Evolutionary conservation across 92 coral and sea anemone genomes (phyloP), one percentile per base, ranked within the genome.

Genomic region (Zoanthus gigantus): DNA sequence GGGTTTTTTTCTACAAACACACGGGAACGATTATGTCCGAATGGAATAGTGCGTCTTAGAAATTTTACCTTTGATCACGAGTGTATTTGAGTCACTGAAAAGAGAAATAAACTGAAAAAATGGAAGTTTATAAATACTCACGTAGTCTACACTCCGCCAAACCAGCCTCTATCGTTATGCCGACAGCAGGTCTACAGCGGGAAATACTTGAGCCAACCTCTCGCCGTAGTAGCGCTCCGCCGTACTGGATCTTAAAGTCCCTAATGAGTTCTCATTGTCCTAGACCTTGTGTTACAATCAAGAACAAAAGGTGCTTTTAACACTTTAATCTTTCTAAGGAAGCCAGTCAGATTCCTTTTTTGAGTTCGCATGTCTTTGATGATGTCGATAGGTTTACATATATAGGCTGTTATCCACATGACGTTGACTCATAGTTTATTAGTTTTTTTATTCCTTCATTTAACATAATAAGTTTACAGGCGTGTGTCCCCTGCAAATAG

Each of bases 211-310:
- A 18, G 18, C n/a, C 88, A n/a, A 72, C 83, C 79, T 66, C 63
- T 30, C 83, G 88, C 88, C 88, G 88, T 85, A 85, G 88, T 85
- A 85, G 52, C 75, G 83, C 50, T 37, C 47, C 44, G 83, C 88
- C 88, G 88, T 85, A 85, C 44, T 67, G 83, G 44, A 84, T 84
- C 80, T 72, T 84, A 72, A 72, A 48, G 67, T 84, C 88, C 63
- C 88, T 84, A 84, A 23, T 23, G 23, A 23, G 23, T 23, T 23
- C 23, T 23, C 23, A 23, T 23, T 23, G 23, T 23, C 23, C 23
- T 23, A 23, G 23, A 23, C 23, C 23, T 23, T 23, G 23, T 23
- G 23, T 23, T 23, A 23, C 23, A 23, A 23, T 23, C 23, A 23
- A 23, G 23, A 23, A 23, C 23, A 23, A 23, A 23, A 23, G 23